phyloP scores from a whole-genome alignment of 2,797 vertebrate genomes.

The Cossypha heuglini region DNA sequence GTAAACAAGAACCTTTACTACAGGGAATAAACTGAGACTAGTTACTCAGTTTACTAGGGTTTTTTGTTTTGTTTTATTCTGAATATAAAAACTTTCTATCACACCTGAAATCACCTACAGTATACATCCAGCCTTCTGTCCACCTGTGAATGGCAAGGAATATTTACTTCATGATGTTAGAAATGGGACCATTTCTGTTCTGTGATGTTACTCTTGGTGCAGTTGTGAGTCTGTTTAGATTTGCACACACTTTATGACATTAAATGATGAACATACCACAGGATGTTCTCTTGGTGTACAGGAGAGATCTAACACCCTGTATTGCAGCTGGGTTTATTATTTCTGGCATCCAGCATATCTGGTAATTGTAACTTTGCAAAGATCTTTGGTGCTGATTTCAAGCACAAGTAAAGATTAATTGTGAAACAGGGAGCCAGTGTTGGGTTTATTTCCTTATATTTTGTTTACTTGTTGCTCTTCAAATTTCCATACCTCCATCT shows the following conservation, averaged over 20 bases:
- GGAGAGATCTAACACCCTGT: background rate
- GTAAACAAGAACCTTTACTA: background rate
- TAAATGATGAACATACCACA: background rate
- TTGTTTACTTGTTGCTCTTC: background rate
- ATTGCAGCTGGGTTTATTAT: background rate
- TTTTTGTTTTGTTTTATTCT: background rate
- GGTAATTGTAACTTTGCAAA: slow-evolving; percentile 5
- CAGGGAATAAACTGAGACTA: background rate
- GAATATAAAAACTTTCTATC: background rate
- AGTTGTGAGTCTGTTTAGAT: background rate
- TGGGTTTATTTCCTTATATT: slow-evolving; percentile 8
- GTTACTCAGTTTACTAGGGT: background rate
- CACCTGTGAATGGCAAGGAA: background rate
- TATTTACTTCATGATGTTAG: background rate
- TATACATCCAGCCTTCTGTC: background rate
- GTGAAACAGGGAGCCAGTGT: background rate
- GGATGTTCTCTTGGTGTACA: background rate
- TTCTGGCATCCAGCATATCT: background rate
- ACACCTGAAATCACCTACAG: background rate
- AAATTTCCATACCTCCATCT: slow-evolving; percentile 34
- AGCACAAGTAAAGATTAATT: background rate
- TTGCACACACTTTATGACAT: background rate
- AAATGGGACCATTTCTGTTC: background rate
- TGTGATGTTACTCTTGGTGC: background rate
- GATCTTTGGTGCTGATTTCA: background rate